A percentile compares a stretch with the other conserved stretches of the same genome.
phyloP scores from a whole-genome alignment of 2,797 vertebrate species.

The Tragopan temminckii region DNA sequence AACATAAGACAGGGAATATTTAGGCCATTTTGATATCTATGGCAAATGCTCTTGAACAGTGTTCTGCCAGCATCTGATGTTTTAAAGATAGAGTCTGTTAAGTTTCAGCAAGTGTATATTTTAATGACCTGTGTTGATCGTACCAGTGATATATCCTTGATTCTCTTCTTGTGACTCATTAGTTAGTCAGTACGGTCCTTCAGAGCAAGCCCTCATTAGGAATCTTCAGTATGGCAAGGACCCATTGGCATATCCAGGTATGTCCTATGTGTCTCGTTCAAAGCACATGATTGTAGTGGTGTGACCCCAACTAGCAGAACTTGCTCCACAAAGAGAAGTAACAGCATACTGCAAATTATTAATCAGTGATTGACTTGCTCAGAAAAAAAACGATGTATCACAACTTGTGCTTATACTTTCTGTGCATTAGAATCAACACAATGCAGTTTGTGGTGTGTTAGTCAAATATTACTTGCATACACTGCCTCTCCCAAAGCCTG shows the following conservation, averaged over 20 bases:
- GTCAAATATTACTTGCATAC: not conserved
- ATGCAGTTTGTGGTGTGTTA: not conserved
- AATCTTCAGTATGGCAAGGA: not conserved
- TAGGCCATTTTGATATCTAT: conserved; percentile 41
- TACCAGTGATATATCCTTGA: not conserved
- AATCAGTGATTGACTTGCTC: not conserved
- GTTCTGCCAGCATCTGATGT: not conserved
- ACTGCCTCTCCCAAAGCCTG: not conserved
- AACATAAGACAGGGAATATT: conserved; percentile 16
- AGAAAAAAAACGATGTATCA: not conserved
- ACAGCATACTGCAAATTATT: not conserved
- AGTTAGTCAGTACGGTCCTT: not conserved
- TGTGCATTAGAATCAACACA: not conserved
- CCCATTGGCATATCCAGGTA: not conserved
- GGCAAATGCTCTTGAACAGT: not conserved
- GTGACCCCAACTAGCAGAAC: not conserved
- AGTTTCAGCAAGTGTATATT: conserved; percentile 9
- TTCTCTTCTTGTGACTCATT: not conserved
- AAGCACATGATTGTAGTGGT: not conserved
- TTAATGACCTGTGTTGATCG: not conserved
- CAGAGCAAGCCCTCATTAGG: not conserved
- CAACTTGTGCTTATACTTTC: not conserved
- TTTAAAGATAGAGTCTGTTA: not conserved
- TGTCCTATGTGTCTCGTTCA: not conserved
- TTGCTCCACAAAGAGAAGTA: not conserved